Base-by-base conservation (phyloP, 2,888 invertebrate genomes). In the Drosophila fungiperda region DNA sequence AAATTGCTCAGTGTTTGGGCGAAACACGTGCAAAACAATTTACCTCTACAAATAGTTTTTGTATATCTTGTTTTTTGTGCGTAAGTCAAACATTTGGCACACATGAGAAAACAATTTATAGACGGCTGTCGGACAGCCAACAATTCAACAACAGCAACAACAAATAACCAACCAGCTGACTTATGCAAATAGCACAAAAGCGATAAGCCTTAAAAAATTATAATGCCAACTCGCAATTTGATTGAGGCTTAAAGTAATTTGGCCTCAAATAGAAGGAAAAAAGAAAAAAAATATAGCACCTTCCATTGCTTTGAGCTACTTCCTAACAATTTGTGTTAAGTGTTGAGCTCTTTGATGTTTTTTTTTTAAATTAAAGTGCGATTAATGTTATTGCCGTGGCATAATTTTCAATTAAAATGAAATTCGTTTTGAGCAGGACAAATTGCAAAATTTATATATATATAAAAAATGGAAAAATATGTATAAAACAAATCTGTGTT, bases 351-450 rank as follows among this genome's bases (percentile, higher is more conserved):
- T 45, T 62, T 68, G 48, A 38, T 50, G 38, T 50, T 76, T 62
- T 67, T 66, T 55, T 26, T 26, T 26, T 55, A 63, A 81, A 83
- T 85, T 76, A 85, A 85, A 76, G 74, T 74, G 60, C 68, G 80
- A 73, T 82, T 86, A 86, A 86, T 87, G 81, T 79, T 84, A 85
- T 76, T 86, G 88, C 85, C 80, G 61, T 64, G 73, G 83, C 88
- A 86, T 86, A 83, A 88, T 86, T 86, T 86, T 88, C 88, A 86
- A 86, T 86, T 86, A 88, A 88, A 86, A 83, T 83, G 68, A 88
- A 86, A 86, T 88, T 86, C 86, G 88, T 83, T 85, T 87, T 80
- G 78, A 79, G 77, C 68, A 72, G 70, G 86, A 88, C 80, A 87
- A 85, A 86, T 82, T 86, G 82, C 80, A 59, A 73, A 67, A 73